Evolutionary conservation across 1,140 invertebrate species (phyloP), one percentile per base, ranked within the genome.

Genomic region (Drosophila asahinai): DNA sequence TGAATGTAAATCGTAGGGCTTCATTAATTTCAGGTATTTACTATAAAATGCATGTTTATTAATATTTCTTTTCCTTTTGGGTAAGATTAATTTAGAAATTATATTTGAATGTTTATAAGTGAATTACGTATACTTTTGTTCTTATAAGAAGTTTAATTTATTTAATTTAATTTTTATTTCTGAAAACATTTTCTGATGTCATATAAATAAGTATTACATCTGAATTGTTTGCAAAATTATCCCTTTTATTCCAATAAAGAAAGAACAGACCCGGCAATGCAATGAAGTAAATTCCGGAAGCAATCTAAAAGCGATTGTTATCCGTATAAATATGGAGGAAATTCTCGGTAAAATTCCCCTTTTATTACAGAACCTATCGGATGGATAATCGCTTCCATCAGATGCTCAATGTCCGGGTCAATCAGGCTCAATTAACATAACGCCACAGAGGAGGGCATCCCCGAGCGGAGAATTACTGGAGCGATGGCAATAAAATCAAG

Each of bases 381-480:
- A 38, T 55, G 43, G 54, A 55, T 75, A 74, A 63, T 54, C 40
- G 22, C 22, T 43, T 48, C 43, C 42, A 63, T 63, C 58, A 27
- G 17, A 43, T 48, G 42, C 33, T 22, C n/a, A 15, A 57, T 42
- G 14, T 4, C n/a, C 5, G 36, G 70, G 70, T 75, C 72, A 75
- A 75, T 75, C 72, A 75, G 59, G 48, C 54, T 61, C 70, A 75
- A 75, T 75, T 75, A 75, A 57, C 70, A 75, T 75, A 57, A 62
- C 17, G 48, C 57, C 36, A n/a, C 27, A 25, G 60, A 25, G 25
- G 38, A 17, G 36, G 42, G 70, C 68, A 9, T 30, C 17, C 33
- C 5, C 7, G 19, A 38, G 30, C 27, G 48, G 22, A 25, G 42
- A 66, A 47, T 76, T 66, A 54, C 61, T 60, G 74, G 25, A 42